Conservation (phyloP, 2,113 vertebrate genomes). For the Vidua chalybeata region DNA sequence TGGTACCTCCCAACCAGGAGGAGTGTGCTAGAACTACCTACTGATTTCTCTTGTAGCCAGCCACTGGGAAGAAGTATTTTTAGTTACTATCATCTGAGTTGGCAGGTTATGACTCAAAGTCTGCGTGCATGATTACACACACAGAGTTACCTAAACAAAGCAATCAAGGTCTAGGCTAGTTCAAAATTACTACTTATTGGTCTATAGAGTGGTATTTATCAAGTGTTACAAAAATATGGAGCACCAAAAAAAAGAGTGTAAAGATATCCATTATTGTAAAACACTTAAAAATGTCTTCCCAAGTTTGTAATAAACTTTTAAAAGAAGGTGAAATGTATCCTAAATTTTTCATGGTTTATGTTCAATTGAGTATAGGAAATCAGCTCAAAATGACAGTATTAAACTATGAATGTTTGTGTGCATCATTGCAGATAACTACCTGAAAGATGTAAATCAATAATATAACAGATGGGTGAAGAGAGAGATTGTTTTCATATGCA, state of each 20-base stretch:
- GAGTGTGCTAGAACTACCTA: not conserved
- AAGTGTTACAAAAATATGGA: not conserved
- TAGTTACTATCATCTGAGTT: not conserved
- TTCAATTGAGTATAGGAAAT: constrained; percentile 42
- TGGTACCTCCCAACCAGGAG: not conserved
- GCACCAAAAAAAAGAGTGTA: not conserved
- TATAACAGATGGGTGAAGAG: constrained; percentile 44
- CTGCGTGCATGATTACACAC: not conserved
- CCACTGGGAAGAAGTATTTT: not conserved
- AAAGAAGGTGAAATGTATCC: not conserved
- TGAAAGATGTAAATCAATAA: constrained; percentile 61
- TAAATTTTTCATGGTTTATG: constrained; percentile 36
- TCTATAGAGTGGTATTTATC: not conserved
- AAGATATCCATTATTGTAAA: not conserved
- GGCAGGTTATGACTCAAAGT: not conserved
- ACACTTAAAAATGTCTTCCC: not conserved
- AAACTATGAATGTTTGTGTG: constrained; percentile 44
- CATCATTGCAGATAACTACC: constrained; percentile 49
- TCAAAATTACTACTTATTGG: constrained; percentile 4
- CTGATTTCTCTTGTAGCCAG: not conserved
- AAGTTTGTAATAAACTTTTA: constrained; percentile 34
- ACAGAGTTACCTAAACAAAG: constrained; percentile 26
- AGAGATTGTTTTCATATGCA: constrained; percentile 58
- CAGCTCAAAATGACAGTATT: constrained; percentile 40
- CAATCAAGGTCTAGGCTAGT: not conserved